Base-by-base conservation (phyloP, 1,140 invertebrate species). In the Neoseiulus cucumeris region DNA sequence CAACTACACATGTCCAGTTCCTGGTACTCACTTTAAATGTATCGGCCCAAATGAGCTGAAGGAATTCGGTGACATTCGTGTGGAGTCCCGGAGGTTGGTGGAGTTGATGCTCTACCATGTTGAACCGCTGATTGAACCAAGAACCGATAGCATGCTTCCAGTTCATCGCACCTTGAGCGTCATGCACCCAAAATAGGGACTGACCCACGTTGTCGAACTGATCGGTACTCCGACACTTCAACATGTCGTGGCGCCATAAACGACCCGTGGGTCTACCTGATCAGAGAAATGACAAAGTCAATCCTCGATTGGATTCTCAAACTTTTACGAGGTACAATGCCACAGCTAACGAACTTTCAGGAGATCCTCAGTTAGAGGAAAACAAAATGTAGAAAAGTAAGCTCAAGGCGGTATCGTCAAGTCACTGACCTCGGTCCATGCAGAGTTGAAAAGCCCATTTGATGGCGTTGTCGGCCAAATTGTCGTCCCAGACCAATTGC, bases 371-470 rank as follows among this genome's bases (percentile, higher is more conserved):
- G n/a, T n/a, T n/a, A n/a, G n/a, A n/a, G n/a, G n/a, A n/a, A n/a
- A n/a, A n/a, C n/a, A n/a, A n/a, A n/a, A n/a, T n/a, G n/a, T n/a
- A n/a, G n/a, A n/a, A n/a, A n/a, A n/a, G n/a, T n/a, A n/a, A n/a
- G n/a, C n/a, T n/a, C n/a, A n/a, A n/a, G n/a, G n/a, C n/a, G n/a
- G n/a, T n/a, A n/a, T 39, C 33, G 33, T 6, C 4, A 4, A 39
- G 33, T 39, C 22, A 25, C 22, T 17, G 14, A 59, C 51, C 51
- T 59, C 51, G 25, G 22, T 59, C 51, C 51, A 59, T 29, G 22
- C 51, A 59, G 14, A 59, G 51, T 59, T 59, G 51, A 59, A 59
- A 59, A 14, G 51, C 51, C 51, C 51, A 59, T 17, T 59, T 59
- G 14, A 59, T 59, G 1, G 51, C 51, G 33, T 59, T 59, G 2